Base-by-base conservation (phyloP, 2,888 invertebrate genomes). In the Epiblema foenella region DNA sequence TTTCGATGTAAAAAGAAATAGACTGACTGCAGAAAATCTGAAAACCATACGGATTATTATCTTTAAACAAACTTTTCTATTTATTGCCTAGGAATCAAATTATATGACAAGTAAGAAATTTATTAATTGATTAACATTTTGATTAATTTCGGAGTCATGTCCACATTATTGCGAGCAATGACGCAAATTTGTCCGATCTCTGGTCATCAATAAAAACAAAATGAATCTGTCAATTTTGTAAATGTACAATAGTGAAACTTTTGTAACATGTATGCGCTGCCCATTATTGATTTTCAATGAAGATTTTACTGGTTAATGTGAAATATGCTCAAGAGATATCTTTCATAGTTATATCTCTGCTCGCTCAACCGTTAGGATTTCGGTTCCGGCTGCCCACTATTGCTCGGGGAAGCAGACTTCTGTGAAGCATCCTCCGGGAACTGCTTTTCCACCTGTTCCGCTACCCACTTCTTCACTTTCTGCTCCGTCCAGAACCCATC, bases 401-500 rank as follows among this genome's bases (percentile, higher is more conserved):
- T 75, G 68, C 74, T 75, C 10, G 85, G 83, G 29, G 86, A 79
- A 29, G 81, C 51, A 0, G 81, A 73, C 62, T 83, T 75, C 29
- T 79, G 79, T 5, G 81, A 73, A 5, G 79, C 72, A 24, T 91
- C 91, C 57, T 90, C 91, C 1, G 93, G 91, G 76, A 90, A 90
- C 81, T 89, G 91, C 78, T 93, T 93, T 77, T 93, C 93, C 18
- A 91, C 91, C 77, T 93, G 94, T 76, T 93, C 93, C 5, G 94
- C 91, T 1, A 93, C 93, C 94, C 94, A 94, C 79, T 90, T 92
- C 79, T 91, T 93, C 17, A 94, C 93, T 77, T 94, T 93, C 84
- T 93, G 93, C 83, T 94, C 94, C 0, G 93, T 93, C 93, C 93
- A 94, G 79, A 94, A 94, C 0, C 94, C 94, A 59, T 93, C 93